Conservation (phyloP, 2,888 invertebrate genomes). For the Hydrotaea diabolus region DNA sequence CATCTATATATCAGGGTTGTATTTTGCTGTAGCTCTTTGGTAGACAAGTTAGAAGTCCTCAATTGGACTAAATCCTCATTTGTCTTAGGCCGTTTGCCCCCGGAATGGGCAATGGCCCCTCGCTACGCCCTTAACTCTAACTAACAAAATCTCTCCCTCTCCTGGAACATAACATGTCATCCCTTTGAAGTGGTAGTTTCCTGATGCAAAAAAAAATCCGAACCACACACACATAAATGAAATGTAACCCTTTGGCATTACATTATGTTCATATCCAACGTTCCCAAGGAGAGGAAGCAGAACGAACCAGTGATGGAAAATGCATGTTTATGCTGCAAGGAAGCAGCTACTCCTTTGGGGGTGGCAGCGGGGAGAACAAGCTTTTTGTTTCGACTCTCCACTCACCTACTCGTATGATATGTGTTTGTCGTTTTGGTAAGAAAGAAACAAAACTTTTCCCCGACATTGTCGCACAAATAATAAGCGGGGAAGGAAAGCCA, state of each 20-base stretch:
- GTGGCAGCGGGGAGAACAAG: not conserved
- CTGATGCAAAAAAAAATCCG: not conserved
- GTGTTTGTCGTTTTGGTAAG: not conserved
- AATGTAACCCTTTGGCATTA: constrained; percentile 23
- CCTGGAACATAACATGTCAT: not conserved
- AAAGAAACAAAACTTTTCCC: not conserved
- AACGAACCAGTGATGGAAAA: not conserved
- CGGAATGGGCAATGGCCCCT: too few relatives aligned
- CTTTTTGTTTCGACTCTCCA: not conserved
- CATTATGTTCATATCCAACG: not conserved
- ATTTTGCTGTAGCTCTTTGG: too few relatives aligned
- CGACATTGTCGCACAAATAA: constrained; percentile 9
- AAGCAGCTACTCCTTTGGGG: not conserved
- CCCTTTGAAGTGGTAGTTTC: constrained; percentile 9
- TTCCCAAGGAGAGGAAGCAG: not conserved
- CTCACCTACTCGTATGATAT: not conserved
- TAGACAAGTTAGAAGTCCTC: too few relatives aligned
- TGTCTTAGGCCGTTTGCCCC: too few relatives aligned
- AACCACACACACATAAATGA: not conserved
- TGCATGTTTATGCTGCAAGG: constrained; percentile 28
- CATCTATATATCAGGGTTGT: too few relatives aligned
- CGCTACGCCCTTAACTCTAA: not conserved
- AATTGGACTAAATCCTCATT: too few relatives aligned
- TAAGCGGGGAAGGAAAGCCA: not conserved
- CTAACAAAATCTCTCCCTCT: not conserved